Evolutionary conservation across 2,888 invertebrate species (phyloP), one percentile per base, ranked within the genome.

Genomic region (Hylaea fasciaria): DNA sequence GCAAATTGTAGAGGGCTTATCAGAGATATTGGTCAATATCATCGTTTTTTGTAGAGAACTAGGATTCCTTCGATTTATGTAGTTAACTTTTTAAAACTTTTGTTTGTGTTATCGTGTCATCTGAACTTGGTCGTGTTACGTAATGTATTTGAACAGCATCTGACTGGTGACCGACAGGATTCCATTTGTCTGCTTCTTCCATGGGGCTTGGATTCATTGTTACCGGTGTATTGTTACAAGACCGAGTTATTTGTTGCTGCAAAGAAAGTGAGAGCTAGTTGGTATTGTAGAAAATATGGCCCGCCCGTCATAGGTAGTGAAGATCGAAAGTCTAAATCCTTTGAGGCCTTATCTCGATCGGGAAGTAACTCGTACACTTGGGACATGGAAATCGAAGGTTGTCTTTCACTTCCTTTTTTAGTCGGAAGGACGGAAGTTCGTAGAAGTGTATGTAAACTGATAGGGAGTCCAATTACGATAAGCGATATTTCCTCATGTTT

Each of bases 251-350:
- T 22, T 44, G 49, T 49, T 37, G 37, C 40, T 50, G 29, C 22
- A 16, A 55, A 37, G 55, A 60, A 60, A 60, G 60, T 50, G 50
- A 60, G 55, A 59, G 53, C 49, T 45, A 22, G 13, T 0, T 3
- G n/a, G 12, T 49, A 59, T 53, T 40, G 39, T 50, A 45, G 13
- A 50, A 59, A 49, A 50, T 49, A 54, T 46, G 12, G 37, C 35
- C 52, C 10, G 37, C 35, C 52, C 10, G 17, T 39, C 32, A 39
- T 48, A 39, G 46, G 50, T 60, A 51, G 46, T 39, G 41, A 55
- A 28, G 41, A 55, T 50, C 16, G 55, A 60, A 60, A 60, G 59
- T 55, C 39, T 17, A 17, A 16, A 29, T 59, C 60, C 54, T 59
- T 50, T 41, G 60, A 60, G 50, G 50, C 45, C 14, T 11, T 32